Evolutionary conservation across 2,113 vertebrate species (phyloP), one percentile per base, ranked within the genome.

Genomic region (Vulpes lagopus): DNA sequence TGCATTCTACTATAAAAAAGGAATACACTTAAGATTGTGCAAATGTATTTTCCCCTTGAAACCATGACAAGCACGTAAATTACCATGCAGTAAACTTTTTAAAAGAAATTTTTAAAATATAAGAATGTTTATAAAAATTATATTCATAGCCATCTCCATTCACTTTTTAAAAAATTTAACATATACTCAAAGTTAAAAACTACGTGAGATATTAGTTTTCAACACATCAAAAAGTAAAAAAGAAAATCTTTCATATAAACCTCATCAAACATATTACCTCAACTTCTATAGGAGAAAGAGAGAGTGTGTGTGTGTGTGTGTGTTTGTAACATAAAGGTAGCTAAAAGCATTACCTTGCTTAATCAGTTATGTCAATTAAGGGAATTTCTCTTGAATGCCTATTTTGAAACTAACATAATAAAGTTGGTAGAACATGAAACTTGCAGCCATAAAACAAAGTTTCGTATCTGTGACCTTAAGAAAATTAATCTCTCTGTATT

Each of bases 1-100:
- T 25, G 5, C 35, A 80, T 94, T 89, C 84, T 87, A 92, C 76
- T 74, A 88, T 53, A 57, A 90, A 94, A 89, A 96, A 96, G n/a
- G 51, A 83, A 97, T 74, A 95, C 11, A 65, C 32, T 87, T 94
- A 87, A 92, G 43, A 73, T 17, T 74, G 3, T 80, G 7, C 19
- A 92, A 96, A 92, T 84, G 2, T 35, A 65, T 90, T 84, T 88
- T 69, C 11, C 49, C 71, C 20, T 91, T 95, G 86, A 92, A 93
- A 83, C 19, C 86, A 83, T 95, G n/a, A 76, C 17, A 65, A 89
- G 49, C 76, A 92, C 23, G 92, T 65, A 92, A 84, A 93, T 93
- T 86, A 96, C 59, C 49, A 96, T 3, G 5, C 94, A 91, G 35
- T 85, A 88, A 97, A 93, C 12, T 60, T 76, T 88, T 79, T 62